These are phyloP conservation scores for Euspilapteryx auroguttella DNA, from an alignment of 2,888 invertebrate species.

Conservation along the genomic window DNA sequence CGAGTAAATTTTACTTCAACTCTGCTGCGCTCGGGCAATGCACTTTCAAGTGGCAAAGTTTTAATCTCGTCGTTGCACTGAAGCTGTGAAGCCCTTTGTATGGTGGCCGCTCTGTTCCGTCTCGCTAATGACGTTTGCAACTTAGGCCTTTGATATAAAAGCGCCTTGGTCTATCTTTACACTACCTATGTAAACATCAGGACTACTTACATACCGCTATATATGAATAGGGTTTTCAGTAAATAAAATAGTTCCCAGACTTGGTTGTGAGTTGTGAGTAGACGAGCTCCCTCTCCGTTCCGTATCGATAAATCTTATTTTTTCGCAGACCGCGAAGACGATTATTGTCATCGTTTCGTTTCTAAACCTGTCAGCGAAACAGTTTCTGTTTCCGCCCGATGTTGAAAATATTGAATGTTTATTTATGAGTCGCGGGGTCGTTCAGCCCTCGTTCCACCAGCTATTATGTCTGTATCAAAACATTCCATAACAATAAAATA, in stretches of 20 bases:
- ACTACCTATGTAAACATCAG: too few relatives aligned
- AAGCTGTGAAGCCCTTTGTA: conserved; percentile 11
- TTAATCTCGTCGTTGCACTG: conserved; percentile 35
- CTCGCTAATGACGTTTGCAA: background rate
- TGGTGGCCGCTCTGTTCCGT: background rate
- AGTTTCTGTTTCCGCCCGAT: background rate
- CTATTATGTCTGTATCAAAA: too few relatives aligned
- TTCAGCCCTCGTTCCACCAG: too few relatives aligned
- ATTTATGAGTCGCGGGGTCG: background rate
- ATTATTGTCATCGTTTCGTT: background rate
- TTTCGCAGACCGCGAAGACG: too few relatives aligned
- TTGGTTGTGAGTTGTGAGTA: too few relatives aligned
- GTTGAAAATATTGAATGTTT: background rate
- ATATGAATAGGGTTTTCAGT: too few relatives aligned
- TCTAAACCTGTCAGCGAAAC: background rate
- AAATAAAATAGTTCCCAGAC: too few relatives aligned
- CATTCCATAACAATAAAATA: too few relatives aligned
- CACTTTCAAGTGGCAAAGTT: conserved; percentile 50
- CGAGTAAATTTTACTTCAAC: conserved; percentile 45
- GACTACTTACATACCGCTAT: too few relatives aligned
- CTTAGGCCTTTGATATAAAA: background rate
- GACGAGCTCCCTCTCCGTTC: too few relatives aligned
- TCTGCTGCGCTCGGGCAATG: conserved; percentile 30
- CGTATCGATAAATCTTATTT: too few relatives aligned
- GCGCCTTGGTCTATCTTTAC: conserved; percentile 12